Conservation (phyloP, 2,113 vertebrate genomes). For the Brachirus orientalis region DNA sequence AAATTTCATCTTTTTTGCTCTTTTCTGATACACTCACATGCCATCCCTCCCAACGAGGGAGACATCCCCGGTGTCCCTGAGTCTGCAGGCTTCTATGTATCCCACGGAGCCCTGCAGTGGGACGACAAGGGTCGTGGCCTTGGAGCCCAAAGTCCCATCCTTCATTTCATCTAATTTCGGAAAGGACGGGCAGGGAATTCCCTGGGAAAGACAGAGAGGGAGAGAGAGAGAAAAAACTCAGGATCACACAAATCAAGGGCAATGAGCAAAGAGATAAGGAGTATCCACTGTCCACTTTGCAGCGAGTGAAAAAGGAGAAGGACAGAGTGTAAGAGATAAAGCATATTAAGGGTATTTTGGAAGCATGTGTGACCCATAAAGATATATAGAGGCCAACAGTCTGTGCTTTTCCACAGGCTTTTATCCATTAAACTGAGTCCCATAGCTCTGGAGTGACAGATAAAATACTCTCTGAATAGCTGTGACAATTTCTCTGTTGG, state of each 20-base stretch:
- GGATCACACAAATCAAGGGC: constrained; percentile 70
- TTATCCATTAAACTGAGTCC: constrained; percentile 68
- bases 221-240: constrained; percentile 1
- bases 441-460: constrained; percentile 44
- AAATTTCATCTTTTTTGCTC: constrained; percentile 35
- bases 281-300: constrained; percentile 40
- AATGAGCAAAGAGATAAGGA: constrained; percentile 18
- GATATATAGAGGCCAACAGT: constrained; percentile 56
- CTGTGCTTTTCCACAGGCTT: constrained; percentile 63
- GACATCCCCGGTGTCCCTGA: constrained; percentile 42
- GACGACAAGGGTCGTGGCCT: constrained; percentile 45
- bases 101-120: constrained; percentile 60
- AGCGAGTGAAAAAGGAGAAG: constrained; percentile 25
- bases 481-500: constrained; percentile 34
- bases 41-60: constrained; percentile 28
- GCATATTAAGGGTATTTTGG: constrained; percentile 69
- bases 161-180: constrained; percentile 69
- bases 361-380: constrained; percentile 71
- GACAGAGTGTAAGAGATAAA: constrained; percentile 55
- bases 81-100: constrained; percentile 66
- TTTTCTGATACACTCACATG: constrained; percentile 14
- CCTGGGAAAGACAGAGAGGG: constrained; percentile 43
- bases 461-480: constrained; percentile 21
- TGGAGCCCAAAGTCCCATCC: constrained; percentile 65
- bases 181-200: constrained; percentile 54